Evolutionary conservation across 2,113 vertebrate species (phyloP), one percentile per base, ranked within the genome.

Genomic region (Podiceps cristatus): DNA sequence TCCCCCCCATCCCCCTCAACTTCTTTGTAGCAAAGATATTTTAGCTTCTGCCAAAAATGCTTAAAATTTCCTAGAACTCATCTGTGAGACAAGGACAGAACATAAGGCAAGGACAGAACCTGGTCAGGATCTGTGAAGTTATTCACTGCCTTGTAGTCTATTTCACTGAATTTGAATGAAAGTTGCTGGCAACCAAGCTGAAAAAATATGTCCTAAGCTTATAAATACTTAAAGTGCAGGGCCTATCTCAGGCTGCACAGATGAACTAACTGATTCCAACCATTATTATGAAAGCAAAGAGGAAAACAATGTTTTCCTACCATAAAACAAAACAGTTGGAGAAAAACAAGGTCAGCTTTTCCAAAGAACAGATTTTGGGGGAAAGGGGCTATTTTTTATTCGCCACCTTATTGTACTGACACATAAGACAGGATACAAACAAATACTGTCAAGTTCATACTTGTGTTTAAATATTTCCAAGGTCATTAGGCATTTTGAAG

Each of bases 261-360:
- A 92, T 80, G 79, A 92, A 49, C 71, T 81, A 67, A 83, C 68
- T 49, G 69, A 92, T 94, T 96, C 88, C 92, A 92, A 45, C 12
- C 28, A 49, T 82, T 93, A 50, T 81, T 92, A 49, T 66, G 47
- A 92, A 93, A 92, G 28, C 17, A 76, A 84, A 82, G 52, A 87
- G 76, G 42, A 80, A 80, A 96, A 18, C 7, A 35, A 58, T 76
- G 50, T 81, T 73, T 95, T 95, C 37, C 81, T 45, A 49, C 35
- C 10, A 19, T 89, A 9, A 89, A 95, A 74, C 8, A 75, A 86
- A 96, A 81, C 79, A 80, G 16, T 4, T 83, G 19, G 27, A 84
- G 29, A n/a, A 82, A 86, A 90, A 72, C 45, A 76, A 87, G 35
- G 68, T 81, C 86, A 96, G 2, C 14, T 69, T 75, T 83, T 80